Evolutionary conservation across 2,113 vertebrate species (phyloP).

Genomic region (Xiphias gladius): DNA sequence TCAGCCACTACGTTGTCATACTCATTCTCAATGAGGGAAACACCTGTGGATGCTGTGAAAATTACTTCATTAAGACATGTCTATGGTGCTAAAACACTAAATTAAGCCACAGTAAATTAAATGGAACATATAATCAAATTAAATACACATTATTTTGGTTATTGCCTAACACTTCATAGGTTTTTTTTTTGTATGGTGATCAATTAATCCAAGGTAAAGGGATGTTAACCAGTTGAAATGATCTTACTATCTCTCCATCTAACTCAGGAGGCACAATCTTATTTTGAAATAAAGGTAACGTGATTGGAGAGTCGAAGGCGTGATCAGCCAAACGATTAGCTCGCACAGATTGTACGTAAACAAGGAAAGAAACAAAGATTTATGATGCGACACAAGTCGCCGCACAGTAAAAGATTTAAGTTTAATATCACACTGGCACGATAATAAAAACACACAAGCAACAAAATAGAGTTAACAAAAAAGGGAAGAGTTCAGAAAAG

Average conservation of each 20-base stretch:
- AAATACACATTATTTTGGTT: background rate
- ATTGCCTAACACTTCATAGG: background rate
- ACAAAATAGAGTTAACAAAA: no score
- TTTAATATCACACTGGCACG: no score
- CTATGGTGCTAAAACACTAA: background rate
- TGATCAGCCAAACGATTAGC: background rate
- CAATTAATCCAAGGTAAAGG: background rate
- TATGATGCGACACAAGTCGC: no score
- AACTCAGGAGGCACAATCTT: background rate
- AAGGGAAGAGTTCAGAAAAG: no score
- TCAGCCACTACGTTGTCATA: constrained; percentile 20
- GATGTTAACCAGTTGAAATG: background rate
- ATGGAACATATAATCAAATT: background rate
- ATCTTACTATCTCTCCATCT: background rate
- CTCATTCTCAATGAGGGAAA: background rate
- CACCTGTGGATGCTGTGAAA: constrained; percentile 18
- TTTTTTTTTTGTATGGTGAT: background rate
- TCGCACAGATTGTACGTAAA: background rate
- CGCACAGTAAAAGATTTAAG: no score
- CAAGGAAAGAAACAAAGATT: no score
- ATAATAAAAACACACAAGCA: no score
- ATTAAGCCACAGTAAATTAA: background rate
- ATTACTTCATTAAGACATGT: background rate
- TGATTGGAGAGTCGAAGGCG: background rate
- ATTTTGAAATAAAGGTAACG: background rate